These are phyloP conservation scores for Cheilosia urbana DNA, from an alignment of 2,888 invertebrate species.

Conservation along the genomic window DNA sequence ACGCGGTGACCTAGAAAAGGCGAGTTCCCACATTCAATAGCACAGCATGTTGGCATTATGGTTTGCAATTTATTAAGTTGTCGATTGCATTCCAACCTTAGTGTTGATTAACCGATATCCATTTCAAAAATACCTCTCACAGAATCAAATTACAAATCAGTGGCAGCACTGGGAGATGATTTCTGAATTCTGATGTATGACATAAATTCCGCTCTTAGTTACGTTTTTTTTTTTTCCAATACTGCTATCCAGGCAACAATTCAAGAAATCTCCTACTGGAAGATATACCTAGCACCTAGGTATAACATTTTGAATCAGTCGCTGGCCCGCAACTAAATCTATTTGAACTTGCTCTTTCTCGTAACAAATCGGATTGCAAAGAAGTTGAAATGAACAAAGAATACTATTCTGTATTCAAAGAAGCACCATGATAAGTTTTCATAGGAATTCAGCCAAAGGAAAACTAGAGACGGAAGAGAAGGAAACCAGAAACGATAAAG, in stretches of 20 bases:
- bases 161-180: background rate
- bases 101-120: background rate
- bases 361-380: slow-evolving; percentile 24
- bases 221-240: slow-evolving; percentile 18
- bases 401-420: slow-evolving; percentile 33
- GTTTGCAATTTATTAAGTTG: background rate
- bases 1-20: background rate
- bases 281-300: too few species aligned
- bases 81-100: background rate
- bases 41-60: background rate
- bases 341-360: slow-evolving; percentile 3
- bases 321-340: slow-evolving; percentile 23
- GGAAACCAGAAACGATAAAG: slow-evolving; percentile 13
- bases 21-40: background rate
- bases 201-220: slow-evolving; percentile 7
- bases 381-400: slow-evolving; percentile 32
- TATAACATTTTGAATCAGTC: background rate
- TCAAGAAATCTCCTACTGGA: background rate
- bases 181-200: background rate
- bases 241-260: background rate
- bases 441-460: slow-evolving; percentile 24
- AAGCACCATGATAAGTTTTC: slow-evolving; percentile 15
- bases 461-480: background rate
- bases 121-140: background rate
- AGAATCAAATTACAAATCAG: slow-evolving; percentile 14